phyloP scores from a whole-genome alignment of 2,797 vertebrate genomes.

The Podarcis siculus region DNA sequence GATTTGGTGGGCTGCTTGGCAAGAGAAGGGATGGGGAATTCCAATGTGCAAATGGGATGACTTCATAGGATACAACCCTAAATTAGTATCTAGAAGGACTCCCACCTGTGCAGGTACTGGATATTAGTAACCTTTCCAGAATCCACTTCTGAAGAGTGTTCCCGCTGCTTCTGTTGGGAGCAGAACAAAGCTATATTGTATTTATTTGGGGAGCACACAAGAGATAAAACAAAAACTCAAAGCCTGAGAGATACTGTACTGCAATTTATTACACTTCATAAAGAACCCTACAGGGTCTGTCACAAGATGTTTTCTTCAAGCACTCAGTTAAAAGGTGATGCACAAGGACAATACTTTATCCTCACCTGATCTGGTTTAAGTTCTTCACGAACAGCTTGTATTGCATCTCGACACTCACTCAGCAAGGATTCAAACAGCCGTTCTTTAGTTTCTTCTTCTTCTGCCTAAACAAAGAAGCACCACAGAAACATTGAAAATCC shows the following conservation, averaged over 20 bases:
- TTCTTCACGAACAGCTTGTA: slow-evolving; percentile 95
- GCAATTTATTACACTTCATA: background rate
- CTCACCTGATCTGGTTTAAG: slow-evolving; percentile 92
- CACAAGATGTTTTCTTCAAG: background rate
- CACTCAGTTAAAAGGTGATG: background rate
- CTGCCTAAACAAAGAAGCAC: slow-evolving; percentile 79
- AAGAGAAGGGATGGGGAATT: too few species aligned
- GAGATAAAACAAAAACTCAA: slow-evolving; percentile 17
- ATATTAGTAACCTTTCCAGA: slow-evolving; percentile 92
- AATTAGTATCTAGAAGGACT: background rate
- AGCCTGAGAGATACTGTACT: background rate
- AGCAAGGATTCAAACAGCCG: slow-evolving; percentile 95
- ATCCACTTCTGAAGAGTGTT: slow-evolving; percentile 87
- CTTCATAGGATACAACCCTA: background rate
- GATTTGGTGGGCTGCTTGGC: too few species aligned
- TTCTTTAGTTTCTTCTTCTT: slow-evolving; percentile 95
- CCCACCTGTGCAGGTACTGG: slow-evolving; percentile 97
- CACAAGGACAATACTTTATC: background rate
- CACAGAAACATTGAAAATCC: background rate
- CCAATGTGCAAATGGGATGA: background rate
- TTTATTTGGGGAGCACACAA: slow-evolving; percentile 14
- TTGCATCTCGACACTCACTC: slow-evolving; percentile 96
- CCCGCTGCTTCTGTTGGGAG: slow-evolving; percentile 88
- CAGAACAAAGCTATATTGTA: slow-evolving; percentile 32
- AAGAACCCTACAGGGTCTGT: background rate